These are phyloP conservation scores for Chiroxiphia lanceolata DNA, from an alignment of 2,797 vertebrate species.

Conservation along the genomic window DNA sequence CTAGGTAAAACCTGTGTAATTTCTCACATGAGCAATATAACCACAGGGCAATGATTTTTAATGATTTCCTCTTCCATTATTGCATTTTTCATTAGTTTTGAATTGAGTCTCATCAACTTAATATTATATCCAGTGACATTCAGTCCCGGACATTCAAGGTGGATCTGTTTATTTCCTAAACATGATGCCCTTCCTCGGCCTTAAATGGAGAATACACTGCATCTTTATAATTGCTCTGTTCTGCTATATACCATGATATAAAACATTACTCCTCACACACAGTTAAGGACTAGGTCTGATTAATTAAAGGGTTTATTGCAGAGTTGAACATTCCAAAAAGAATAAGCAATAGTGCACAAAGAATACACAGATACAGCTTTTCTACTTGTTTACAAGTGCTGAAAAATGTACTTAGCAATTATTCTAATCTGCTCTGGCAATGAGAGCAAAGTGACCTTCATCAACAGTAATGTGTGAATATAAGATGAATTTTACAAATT, in stretches of 20 bases:
- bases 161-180: conserved; percentile 36
- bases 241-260: background rate
- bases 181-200: background rate
- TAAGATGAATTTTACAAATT: background rate
- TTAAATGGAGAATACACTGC: background rate
- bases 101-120: conserved; percentile 9
- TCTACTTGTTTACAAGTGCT: background rate
- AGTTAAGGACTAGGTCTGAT: background rate
- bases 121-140: background rate
- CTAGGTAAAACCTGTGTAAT: background rate
- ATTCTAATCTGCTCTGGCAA: background rate
- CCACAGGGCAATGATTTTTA: background rate
- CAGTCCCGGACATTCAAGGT: background rate
- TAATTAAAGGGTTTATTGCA: conserved; percentile 46
- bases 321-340: background rate
- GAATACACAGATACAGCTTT: background rate
- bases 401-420: background rate
- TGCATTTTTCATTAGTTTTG: conserved; percentile 24
- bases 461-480: background rate
- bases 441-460: background rate
- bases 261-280: background rate
- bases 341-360: background rate
- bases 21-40: background rate
- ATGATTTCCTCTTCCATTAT: background rate
- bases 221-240: background rate